These are phyloP conservation scores for Triplophysa yarkandensis DNA, from an alignment of 2,797 vertebrate species.

Conservation along the genomic window DNA sequence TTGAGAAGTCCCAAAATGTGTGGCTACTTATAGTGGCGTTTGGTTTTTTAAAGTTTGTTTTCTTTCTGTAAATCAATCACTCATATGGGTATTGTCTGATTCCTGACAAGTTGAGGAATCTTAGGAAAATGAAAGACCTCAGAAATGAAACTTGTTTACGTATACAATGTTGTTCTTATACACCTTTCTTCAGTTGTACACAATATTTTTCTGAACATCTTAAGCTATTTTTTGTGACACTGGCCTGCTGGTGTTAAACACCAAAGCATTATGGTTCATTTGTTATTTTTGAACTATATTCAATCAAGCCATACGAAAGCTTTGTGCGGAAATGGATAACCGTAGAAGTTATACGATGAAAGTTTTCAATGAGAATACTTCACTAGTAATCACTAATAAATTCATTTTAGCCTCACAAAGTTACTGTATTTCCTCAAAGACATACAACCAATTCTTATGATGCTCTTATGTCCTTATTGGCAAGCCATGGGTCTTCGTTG, in stretches of 20 bases:
- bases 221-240: background rate
- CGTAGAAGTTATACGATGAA: background rate
- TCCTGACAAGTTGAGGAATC: background rate
- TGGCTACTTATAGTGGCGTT: constrained; percentile 49
- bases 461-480: background rate
- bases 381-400: background rate
- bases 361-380: background rate
- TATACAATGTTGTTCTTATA: background rate
- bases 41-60: background rate
- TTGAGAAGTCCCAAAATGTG: constrained; percentile 65
- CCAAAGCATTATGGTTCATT: no score
- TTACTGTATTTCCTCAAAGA: no score
- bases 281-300: background rate
- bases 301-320: background rate
- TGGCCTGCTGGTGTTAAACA: background rate
- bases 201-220: background rate
- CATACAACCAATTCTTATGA: background rate
- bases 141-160: background rate
- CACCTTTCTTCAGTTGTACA: background rate
- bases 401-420: background rate
- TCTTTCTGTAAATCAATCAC: background rate
- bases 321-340: background rate
- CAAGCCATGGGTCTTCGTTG: background rate
- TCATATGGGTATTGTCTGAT: background rate
- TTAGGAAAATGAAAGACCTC: no score